Percentiles rank a stretch among this genome's conserved stretches.
Evolutionary conservation across 2,888 invertebrate species (phyloP).

Genomic region (Stratiomys singularior): DNA sequence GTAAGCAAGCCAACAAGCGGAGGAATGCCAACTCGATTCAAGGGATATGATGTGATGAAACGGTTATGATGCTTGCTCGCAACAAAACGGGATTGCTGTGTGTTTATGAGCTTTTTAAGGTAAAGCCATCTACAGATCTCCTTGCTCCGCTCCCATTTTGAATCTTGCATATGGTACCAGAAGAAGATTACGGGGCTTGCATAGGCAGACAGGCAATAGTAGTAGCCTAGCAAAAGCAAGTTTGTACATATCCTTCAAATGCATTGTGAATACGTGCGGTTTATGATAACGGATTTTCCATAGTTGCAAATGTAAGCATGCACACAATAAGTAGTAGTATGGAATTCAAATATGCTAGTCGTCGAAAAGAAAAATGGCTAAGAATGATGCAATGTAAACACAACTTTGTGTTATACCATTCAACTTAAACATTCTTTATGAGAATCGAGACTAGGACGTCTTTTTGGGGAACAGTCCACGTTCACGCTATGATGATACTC

Average conservation of each 20-base stretch:
- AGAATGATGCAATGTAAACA: constrained; percentile 31
- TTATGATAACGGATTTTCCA: constrained; percentile 42
- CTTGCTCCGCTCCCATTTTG: background rate
- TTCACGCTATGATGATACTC: background rate
- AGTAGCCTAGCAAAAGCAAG: background rate
- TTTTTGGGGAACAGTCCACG: background rate
- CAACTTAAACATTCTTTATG: constrained; percentile 23
- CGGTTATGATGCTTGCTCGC: constrained; percentile 27
- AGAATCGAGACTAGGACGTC: constrained; percentile 14
- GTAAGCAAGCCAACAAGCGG: constrained; percentile 10
- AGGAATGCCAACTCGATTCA: constrained; percentile 7
- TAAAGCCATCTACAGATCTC: constrained; percentile 2
- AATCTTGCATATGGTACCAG: background rate
- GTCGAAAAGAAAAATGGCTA: constrained; percentile 24
- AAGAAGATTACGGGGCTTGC: background rate
- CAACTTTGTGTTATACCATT: constrained; percentile 15
- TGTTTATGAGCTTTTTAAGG: constrained; percentile 43
- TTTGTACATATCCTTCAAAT: constrained; percentile 22
- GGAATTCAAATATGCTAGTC: constrained; percentile 25
- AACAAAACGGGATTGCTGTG: constrained; percentile 37
- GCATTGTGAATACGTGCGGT: constrained; percentile 42
- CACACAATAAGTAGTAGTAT: constrained; percentile 22
- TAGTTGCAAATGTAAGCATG: constrained; percentile 27
- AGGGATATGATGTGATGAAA: constrained; percentile 39
- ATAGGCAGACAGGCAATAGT: background rate